phyloP scores from a whole-genome alignment of 2,797 vertebrate species.

The Sphenopsis melanotis region DNA sequence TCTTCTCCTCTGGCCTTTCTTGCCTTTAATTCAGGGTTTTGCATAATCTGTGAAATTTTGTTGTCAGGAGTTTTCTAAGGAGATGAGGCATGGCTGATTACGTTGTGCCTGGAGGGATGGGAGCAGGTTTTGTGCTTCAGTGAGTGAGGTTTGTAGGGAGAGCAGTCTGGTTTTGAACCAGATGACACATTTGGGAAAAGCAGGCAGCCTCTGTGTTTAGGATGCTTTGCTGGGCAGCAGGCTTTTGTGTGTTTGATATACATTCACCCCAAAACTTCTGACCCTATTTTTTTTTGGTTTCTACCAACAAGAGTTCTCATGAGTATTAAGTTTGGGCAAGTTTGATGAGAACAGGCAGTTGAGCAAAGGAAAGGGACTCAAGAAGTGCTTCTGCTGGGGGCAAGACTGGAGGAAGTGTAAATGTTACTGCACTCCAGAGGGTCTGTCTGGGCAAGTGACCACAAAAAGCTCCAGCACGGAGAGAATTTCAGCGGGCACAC shows the following conservation, averaged over 20 bases:
- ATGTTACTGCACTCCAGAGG: not conserved
- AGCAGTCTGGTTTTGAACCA: not conserved
- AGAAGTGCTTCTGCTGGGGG: not conserved
- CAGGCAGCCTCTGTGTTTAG: not conserved
- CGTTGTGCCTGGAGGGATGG: not conserved
- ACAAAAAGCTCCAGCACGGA: not conserved
- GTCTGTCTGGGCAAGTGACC: not conserved
- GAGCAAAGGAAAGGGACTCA: not conserved
- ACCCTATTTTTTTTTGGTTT: not conserved
- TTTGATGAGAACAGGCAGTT: not conserved
- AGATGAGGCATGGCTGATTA: not conserved
- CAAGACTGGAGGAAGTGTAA: not conserved
- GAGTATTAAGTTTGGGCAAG: not conserved
- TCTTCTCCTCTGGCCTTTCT: not conserved
- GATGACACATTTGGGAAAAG: not conserved
- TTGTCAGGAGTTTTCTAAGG: not conserved
- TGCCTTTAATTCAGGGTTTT: not conserved
- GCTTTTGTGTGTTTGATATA: not conserved
- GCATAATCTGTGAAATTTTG: not conserved
- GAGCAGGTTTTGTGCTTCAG: not conserved
- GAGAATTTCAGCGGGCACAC: not conserved
- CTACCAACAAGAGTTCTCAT: not conserved
- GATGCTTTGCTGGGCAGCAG: not conserved
- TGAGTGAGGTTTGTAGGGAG: not conserved
- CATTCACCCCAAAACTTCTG: not conserved